These are phyloP conservation scores for Limnephilus marmoratus DNA, from an alignment of 2,888 invertebrate genomes.

Conservation along the genomic window DNA sequence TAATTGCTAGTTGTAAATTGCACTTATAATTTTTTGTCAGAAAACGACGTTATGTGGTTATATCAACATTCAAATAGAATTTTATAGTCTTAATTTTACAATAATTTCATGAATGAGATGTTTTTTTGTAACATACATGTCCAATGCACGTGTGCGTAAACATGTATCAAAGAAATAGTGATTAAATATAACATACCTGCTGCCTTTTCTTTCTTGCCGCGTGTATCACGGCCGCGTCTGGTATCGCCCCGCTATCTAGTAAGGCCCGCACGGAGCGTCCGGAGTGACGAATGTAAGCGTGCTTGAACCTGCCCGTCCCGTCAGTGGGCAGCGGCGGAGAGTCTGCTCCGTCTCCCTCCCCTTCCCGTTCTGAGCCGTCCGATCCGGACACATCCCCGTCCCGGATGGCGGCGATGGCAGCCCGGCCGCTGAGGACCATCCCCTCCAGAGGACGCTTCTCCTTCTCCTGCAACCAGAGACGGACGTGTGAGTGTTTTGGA, in stretches of 20 bases:
- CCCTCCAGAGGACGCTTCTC: conserved; percentile 69
- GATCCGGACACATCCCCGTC: conserved; percentile 77
- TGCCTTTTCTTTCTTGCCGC: conserved; percentile 96
- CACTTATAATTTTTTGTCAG: too few species aligned
- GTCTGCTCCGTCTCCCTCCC: conserved; percentile 70
- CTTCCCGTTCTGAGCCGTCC: conserved; percentile 79
- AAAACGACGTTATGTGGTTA: too few species aligned
- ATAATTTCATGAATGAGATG: too few species aligned
- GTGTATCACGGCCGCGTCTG: conserved; percentile 98
- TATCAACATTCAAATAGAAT: too few species aligned
- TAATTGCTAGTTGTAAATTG: too few species aligned
- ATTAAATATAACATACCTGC: conserved; percentile 73
- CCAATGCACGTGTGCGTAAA: not conserved
- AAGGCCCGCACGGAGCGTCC: conserved; percentile 86
- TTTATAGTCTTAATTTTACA: too few species aligned
- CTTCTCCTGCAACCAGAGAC: not conserved
- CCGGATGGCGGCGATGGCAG: conserved; percentile 88
- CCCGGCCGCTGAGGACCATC: conserved; percentile 86
- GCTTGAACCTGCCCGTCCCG: conserved; percentile 44
- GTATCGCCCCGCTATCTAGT: conserved; percentile 93
- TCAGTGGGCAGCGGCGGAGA: conserved; percentile 25
- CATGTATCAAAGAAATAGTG: not conserved
- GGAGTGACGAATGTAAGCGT: conserved; percentile 51
- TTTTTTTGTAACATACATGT: too few species aligned
- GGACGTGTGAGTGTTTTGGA: not conserved